Base-by-base conservation (phyloP, 2,888 invertebrate genomes). In the Trachelus iudaicus region DNA sequence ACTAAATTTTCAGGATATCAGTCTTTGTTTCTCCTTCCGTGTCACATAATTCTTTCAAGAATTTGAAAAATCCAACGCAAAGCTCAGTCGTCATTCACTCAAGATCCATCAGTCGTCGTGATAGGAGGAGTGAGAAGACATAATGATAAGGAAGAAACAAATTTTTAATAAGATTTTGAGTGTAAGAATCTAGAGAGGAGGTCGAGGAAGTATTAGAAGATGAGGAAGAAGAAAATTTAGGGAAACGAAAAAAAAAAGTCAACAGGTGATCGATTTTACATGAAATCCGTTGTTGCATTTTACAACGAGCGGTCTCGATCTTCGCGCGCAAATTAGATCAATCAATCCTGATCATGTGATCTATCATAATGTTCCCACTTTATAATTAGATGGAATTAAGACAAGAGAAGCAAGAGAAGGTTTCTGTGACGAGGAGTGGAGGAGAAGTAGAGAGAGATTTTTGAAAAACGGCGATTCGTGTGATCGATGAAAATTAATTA, bases 1-100 rank as follows among this genome's bases (percentile, higher is more conserved):
- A 99, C 92, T 99, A 98, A 94, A 87, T 76, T 75, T 69, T 37
- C 69, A 76, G 73, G 75, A 74, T 30, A 30, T 33, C 9, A 31
- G 30, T 33, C 71, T 71, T 71, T 56, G 56, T 23, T 56, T 56
- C 56, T 56, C 56, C 56, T 56, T 56, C 56, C 23, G 9, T 56
- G 15, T 71, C 71, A 30, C 30, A 71, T 15, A 33, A 23, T 33
- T 11, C 2, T 31, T 71, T 71, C 31, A 23, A 11, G 34, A 34
- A 31, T 15, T 11, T 31, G 23, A 71, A 71, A 71, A 71, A 71
- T 71, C 30, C 71, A 31, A 15, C 30, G 71, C 12, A 23, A 71
- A 71, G 15, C 30, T 33, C 71, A 30, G 23, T 71, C 34, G 9
- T 15, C 9, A 11, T 34, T 23, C 31, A 9, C 34, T 3, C 23